Evolutionary conservation across 2,113 vertebrate genomes (phyloP), one percentile per base, ranked within the genome.

Genomic region (Plectropomus leopardus): DNA sequence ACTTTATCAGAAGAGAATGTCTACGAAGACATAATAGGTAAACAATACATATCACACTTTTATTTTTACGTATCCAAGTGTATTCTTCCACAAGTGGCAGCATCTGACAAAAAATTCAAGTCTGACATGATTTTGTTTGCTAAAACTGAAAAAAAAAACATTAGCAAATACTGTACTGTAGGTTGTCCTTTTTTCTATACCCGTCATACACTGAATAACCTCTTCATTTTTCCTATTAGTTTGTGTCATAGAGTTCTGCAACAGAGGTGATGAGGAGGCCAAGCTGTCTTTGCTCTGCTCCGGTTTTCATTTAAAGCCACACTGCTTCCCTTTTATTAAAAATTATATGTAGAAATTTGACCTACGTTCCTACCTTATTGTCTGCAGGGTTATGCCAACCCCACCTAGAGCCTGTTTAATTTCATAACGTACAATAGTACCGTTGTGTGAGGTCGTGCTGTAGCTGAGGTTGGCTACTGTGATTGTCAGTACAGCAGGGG

Each of bases 1-100:
- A 98, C 98, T 96, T 97, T 99, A 96, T 99, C 98, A 0, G 97
- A 99, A 85, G 98, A 99, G 89, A 99, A 99, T 50, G 91, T 99
- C 94, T 99, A 99, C 0, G 98, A 99, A 87, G 98, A 99, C 92
- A 99, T 99, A 71, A 93, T 98, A 85, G 98, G 98, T 99, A 96
- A 95, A 80, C n/a, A 32, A 47, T 21, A 28, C 15, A 28, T 28
- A 7, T 45, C 13, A n/a, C 14, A 7, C 24, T 0, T 50, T 51
- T 36, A 15, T n/a, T 50, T 63, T 57, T 9, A 7, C 36, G 32
- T 26, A 16, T 28, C 13, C 17, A 6, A 17, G 9, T 15, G 4
- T 36, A 45, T 47, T 47, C 21, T 14, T 26, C 23, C n/a, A 45
- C 9, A 51, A 44, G 6, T 8, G 19, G 5, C 44, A 60, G 16